phyloP scores from a whole-genome alignment of 2,888 invertebrate species.

The Oeneis ivallda region DNA sequence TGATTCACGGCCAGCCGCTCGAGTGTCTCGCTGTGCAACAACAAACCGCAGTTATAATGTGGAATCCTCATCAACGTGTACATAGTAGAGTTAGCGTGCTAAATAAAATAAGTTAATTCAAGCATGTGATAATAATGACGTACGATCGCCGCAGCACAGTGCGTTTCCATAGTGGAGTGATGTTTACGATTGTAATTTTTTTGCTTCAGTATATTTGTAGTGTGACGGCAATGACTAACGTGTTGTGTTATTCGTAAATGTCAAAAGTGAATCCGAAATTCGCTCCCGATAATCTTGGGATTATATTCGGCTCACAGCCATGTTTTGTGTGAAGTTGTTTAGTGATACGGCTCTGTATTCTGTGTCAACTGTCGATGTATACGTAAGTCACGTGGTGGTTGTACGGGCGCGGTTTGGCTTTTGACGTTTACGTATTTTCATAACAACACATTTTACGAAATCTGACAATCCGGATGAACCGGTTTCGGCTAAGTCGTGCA shows the following conservation, averaged over 20 bases:
- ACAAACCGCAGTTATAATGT: slow-evolving; percentile 66
- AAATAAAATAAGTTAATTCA: slow-evolving; percentile 73
- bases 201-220: slow-evolving; percentile 76
- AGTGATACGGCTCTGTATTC: slow-evolving; percentile 71
- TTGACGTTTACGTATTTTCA: slow-evolving; percentile 73
- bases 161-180: slow-evolving; percentile 69
- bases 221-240: slow-evolving; percentile 71
- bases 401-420: slow-evolving; percentile 53
- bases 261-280: slow-evolving; percentile 67
- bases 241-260: slow-evolving; percentile 77
- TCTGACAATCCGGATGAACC: slow-evolving; percentile 57
- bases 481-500: slow-evolving; percentile 44
- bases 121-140: slow-evolving; percentile 79
- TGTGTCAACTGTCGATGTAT: slow-evolving; percentile 61
- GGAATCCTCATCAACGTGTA: slow-evolving; percentile 53
- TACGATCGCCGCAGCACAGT: slow-evolving; percentile 73
- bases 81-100: slow-evolving; percentile 51
- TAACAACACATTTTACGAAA: slow-evolving; percentile 42
- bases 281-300: slow-evolving; percentile 46
- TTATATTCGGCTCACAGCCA: slow-evolving; percentile 44
- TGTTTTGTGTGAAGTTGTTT: slow-evolving; percentile 71
- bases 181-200: slow-evolving; percentile 78
- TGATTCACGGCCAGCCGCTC: slow-evolving; percentile 69
- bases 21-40: slow-evolving; percentile 70
- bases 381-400: slow-evolving; percentile 67